Base-by-base conservation (phyloP, 92 coral and sea anemone genomes). In the Paramuricea clavata region DNA sequence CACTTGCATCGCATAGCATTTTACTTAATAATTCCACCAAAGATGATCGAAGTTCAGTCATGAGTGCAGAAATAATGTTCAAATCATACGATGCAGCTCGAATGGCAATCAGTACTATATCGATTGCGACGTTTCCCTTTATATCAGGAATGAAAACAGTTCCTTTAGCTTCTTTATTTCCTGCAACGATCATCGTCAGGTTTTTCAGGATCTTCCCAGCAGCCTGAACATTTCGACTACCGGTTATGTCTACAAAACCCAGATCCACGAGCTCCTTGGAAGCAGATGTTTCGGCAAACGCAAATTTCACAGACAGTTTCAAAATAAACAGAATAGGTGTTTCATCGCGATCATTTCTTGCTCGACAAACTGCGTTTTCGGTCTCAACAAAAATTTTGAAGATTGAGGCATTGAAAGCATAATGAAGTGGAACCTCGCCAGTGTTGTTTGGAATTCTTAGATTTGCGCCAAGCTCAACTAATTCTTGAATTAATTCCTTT, bases 371-470 rank as follows among this genome's bases (percentile, higher is more conserved):
- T 12, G 90, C 88, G 6, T 82, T 83, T 2, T 86, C 17, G 10
- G 10, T 10, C 52, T 81, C 12, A 33, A 69, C 59, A 44, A 90
- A 44, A 76, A 81, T 64, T 7, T 44, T 17, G 33, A 86, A 35
- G 9, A 86, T 65, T 12, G 42, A 19, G 12, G 60, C 34, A 36
- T 57, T 64, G 72, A 25, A 81, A 8, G 93, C 93, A 35, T 86
- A 90, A 52, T 90, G 93, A 15, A 90, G 88, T 5, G 93, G 78
- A 22, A 89, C 83, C 13, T 85, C 84, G 36, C 90, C 87, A 35
- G 11, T 30, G 50, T 81, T 69, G 85, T 90, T 86, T 69, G 49
- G 85, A 27, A 71, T 33, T 49, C 59, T 47, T 22, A 85, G 30
- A 26, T 31, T 50, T 13, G 74, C 84, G 13, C 59, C 93, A 80